These are phyloP conservation scores for Platycnemis pennipes DNA, from an alignment of 2,888 invertebrate genomes.

Conservation along the genomic window DNA sequence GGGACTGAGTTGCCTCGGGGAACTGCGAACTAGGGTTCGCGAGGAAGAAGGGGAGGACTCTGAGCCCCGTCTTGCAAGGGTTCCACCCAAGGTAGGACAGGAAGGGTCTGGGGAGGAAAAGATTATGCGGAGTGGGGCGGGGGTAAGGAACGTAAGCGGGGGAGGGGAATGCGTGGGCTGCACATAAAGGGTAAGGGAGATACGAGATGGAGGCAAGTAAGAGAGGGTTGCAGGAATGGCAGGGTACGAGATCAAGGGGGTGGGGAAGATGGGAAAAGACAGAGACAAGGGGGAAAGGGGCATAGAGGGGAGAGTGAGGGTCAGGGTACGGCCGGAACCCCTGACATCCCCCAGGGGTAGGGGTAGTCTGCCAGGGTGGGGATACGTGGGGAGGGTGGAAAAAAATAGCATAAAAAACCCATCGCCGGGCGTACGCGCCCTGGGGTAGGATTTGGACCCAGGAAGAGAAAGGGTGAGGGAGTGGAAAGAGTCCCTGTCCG, in stretches of 20 bases:
- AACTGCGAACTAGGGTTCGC: background rate
- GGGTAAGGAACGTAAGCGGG: background rate
- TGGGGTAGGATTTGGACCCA: slow-evolving; percentile 44
- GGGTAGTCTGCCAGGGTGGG: slow-evolving; percentile 36
- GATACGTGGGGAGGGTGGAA: background rate
- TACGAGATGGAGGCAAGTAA: background rate
- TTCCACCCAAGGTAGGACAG: background rate
- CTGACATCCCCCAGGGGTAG: background rate
- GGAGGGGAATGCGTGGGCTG: background rate
- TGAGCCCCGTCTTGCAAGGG: background rate
- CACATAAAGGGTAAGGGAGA: slow-evolving; percentile 22
- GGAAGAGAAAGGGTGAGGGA: slow-evolving; percentile 53
- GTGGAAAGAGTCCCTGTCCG: background rate
- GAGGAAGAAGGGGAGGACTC: background rate
- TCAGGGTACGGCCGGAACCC: background rate
- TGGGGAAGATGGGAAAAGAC: background rate
- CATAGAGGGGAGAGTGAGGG: background rate
- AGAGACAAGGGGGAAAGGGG: background rate
- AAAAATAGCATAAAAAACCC: slow-evolving; percentile 67
- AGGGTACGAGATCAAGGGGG: slow-evolving; percentile 23
- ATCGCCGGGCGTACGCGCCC: slow-evolving; percentile 42
- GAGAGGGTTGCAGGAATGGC: background rate
- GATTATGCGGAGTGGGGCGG: background rate
- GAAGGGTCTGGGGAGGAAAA: background rate
- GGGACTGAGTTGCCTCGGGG: background rate